Evolutionary conservation across 2,113 vertebrate species (phyloP), one percentile per base, ranked within the genome.

Genomic region (Hyla sarda): DNA sequence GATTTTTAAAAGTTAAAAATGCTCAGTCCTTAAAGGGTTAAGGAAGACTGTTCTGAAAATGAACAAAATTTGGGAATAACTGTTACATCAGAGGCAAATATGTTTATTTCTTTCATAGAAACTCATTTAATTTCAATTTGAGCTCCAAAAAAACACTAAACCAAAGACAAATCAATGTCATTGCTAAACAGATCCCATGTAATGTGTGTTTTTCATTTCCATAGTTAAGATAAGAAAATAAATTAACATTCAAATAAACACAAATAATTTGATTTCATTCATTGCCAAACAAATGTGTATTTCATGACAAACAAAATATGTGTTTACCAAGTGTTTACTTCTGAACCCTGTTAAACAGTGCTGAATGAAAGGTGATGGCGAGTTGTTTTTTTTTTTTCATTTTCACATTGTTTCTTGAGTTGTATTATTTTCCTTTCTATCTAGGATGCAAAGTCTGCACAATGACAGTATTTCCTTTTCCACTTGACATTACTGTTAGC

Each of bases 401-500:
- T 48, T 52, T 21, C 34, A 32, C 47, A 5, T 54, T 69, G 47
- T 50, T 28, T 30, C 72, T 14, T 5, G 19, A 50, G 25, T 85
- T 69, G 34, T 25, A 54, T 71, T 78, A 41, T 56, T 74, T 34
- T 50, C 30, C 47, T 30, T 47, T 30, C 50, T 52, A 87, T 82
- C 50, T 74, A 19, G 30, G 85, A 48, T 58, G 72, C 52, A 82
- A 48, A 52, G 76, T 37, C 32, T 48, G 78, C 37, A 82, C 79
- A 87, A 74, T 82, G 85, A 87, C 77, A 87, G 78, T 74, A 60
- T 82, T 82, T 82, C 54, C 67, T 37, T 87, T 82, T 82, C 67
- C 78, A 87, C 69, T 87, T 87, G 85, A 87, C 85, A 87, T 82
- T 74, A 87, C 85, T 56, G 60, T 82, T 82, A 87, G 85, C 77